phyloP scores from a whole-genome alignment of 2,888 invertebrate genomes.

The Corbicula japonica region DNA sequence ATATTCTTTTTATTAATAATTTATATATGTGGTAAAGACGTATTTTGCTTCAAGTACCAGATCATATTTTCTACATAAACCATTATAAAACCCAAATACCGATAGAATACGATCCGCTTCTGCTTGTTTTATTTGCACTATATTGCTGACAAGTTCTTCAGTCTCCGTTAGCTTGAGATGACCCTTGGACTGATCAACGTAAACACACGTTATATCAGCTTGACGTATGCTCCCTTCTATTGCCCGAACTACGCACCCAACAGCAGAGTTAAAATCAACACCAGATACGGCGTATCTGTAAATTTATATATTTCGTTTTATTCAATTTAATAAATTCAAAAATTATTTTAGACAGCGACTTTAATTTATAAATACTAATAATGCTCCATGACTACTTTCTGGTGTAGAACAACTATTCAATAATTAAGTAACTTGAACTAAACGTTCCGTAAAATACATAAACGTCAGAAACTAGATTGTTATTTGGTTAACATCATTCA shows the following conservation, averaged over 20 bases:
- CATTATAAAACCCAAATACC: constrained; percentile 48
- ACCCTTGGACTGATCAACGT: constrained; percentile 74
- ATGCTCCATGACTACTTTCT: no score
- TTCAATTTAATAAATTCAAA: neutral
- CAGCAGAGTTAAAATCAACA: constrained; percentile 77
- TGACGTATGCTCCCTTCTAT: constrained; percentile 73
- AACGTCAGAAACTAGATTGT: no score
- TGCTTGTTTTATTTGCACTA: constrained; percentile 72
- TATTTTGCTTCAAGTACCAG: no score
- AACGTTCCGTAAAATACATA: no score
- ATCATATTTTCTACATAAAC: neutral
- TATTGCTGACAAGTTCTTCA: constrained; percentile 83
- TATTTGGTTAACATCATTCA: no score
- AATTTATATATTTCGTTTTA: neutral
- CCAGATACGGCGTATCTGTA: constrained; percentile 77
- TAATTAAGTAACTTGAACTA: no score
- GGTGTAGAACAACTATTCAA: no score
- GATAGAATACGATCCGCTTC: constrained; percentile 61
- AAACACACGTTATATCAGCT: constrained; percentile 74
- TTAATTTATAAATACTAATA: no score
- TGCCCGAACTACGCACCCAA: constrained; percentile 80
- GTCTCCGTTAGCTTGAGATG: constrained; percentile 72
- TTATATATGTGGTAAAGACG: no score
- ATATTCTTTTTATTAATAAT: no score
- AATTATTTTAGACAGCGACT: neutral